Base-by-base conservation (phyloP, 2,888 invertebrate genomes). In the Cloeon dipterum region DNA sequence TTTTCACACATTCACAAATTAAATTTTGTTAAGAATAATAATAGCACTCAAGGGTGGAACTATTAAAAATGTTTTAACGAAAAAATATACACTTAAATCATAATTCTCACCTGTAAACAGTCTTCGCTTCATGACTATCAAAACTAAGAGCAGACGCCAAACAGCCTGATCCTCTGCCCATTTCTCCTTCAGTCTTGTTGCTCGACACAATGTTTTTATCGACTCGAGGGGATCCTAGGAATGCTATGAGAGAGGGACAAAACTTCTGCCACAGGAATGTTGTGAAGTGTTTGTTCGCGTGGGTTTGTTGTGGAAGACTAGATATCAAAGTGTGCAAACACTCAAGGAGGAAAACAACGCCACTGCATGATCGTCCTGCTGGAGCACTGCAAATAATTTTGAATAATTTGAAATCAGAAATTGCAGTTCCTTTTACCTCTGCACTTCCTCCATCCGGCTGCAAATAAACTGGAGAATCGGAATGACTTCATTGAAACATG, bases 181-280 rank as follows among this genome's bases (percentile, higher is more conserved):
- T 50, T 43, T 64, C 63, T 33, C 53, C 56, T 50, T 58, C 70
- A 34, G 44, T 45, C 29, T 45, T 44, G 35, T 43, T 50, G 17
- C 45, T 50, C 35, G 74, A 74, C 35, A 72, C 71, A 41, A 74
- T 74, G 48, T 75, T 76, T 50, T 76, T 77, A 47, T 82, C 82
- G 41, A 82, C 73, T 36, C 81, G 68, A 1, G 89, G 89, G 7
- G 86, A 79, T 0, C 89, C 89, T 3, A 91, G 63, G 40, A 89
- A 74, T 0, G 82, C 77, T 39, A 91, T 76, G 43, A 91, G 59
- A 1, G 82, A 76, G 0, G 91, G 91, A 49, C 88, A 89, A 50
- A 91, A 78, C 49, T 85, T 77, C 54, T 89, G 86, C 91, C 91
- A 85, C 8, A 85, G 62, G 50, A 85, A 83, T 3, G 81, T 79